Base-by-base conservation (phyloP, 2,888 invertebrate species). In the Ectropis crepuscularia region DNA sequence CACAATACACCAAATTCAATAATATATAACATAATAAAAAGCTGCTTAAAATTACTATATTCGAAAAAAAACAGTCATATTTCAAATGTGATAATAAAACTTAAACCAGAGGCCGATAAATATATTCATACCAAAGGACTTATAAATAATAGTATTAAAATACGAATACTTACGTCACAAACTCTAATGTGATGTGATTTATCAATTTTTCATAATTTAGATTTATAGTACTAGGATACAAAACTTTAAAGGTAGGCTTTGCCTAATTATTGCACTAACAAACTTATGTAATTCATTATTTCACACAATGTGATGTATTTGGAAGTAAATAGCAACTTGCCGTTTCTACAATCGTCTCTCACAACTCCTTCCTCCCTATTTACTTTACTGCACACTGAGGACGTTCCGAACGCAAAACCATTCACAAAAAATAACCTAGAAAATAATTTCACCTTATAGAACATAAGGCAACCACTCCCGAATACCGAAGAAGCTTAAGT, bases 251-350 rank as follows among this genome's bases (percentile, higher is more conserved):
- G 74, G 81, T 87, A 91, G 92, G 92, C 92, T 92, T 90, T 90
- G 92, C 92, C 92, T 81, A 78, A 86, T 90, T 92, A 92, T 92
- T 92, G 92, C 92, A 92, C 92, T 89, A 87, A 85, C 81, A 84
- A 83, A 88, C 82, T 89, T 88, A 87, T 85, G 84, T 88, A 85
- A 83, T 84, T 64, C 80, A 85, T 84, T 83, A 82, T 83, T 85
- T 81, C 79, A 86, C 82, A 82, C 77, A 77, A 78, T 72, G 83
- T 85, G 85, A 87, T 85, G 83, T 85, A 65, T 83, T 82, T 82
- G 85, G 85, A 89, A 87, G 87, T 87, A 81, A 81, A 78, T 75
- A 79, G 78, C 72, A 64, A 70, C 68, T 51, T 59, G 61, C 68
- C 68, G 67, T 68, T 66, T 51, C 51, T 55, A 59, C 28, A 64